These are phyloP conservation scores for Liopterus haemorrhoidalis DNA, from an alignment of 2,888 invertebrate genomes.

Conservation along the genomic window DNA sequence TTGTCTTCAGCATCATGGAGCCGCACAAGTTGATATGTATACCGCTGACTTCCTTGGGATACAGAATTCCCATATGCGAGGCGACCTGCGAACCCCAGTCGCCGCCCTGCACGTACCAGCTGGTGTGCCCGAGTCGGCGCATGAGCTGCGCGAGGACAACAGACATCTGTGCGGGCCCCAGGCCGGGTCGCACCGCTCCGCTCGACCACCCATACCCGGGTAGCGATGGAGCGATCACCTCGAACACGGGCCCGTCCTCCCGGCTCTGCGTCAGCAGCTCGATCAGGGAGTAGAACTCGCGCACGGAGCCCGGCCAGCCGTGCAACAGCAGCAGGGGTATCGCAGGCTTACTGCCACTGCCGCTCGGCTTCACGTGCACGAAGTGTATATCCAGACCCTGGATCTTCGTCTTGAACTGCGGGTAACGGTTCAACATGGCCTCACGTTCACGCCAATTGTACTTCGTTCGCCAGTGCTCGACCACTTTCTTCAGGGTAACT, in stretches of 20 bases:
- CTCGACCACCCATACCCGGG: slow-evolving; percentile 52
- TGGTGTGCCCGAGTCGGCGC: slow-evolving; percentile 59
- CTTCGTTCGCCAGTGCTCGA: slow-evolving; percentile 69
- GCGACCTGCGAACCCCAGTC: slow-evolving; percentile 74
- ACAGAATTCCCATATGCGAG: slow-evolving; percentile 57
- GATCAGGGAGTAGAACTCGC: slow-evolving; percentile 74
- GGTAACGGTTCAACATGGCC: slow-evolving; percentile 55
- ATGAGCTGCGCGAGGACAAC: slow-evolving; percentile 62
- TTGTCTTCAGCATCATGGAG: neutral
- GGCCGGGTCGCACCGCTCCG: slow-evolving; percentile 56
- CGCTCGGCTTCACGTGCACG: slow-evolving; percentile 56
- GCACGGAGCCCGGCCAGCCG: slow-evolving; percentile 85
- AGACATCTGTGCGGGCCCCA: slow-evolving; percentile 53
- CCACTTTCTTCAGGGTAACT: slow-evolving; percentile 57
- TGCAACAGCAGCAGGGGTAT: slow-evolving; percentile 68
- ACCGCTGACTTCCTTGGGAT: slow-evolving; percentile 54
- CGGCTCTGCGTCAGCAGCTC: slow-evolving; percentile 54
- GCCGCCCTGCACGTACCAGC: slow-evolving; percentile 69
- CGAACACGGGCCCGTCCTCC: slow-evolving; percentile 53
- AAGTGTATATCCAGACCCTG: slow-evolving; percentile 67
- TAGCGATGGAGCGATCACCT: slow-evolving; percentile 54
- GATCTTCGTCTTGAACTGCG: slow-evolving; percentile 65
- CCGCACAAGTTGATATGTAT: slow-evolving; percentile 53
- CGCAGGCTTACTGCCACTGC: slow-evolving; percentile 40
- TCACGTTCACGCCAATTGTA: slow-evolving; percentile 64